Evolutionary conservation across 2,888 invertebrate genomes (phyloP), one percentile per base, ranked within the genome.

Genomic region (Netelia fuscicornis): DNA sequence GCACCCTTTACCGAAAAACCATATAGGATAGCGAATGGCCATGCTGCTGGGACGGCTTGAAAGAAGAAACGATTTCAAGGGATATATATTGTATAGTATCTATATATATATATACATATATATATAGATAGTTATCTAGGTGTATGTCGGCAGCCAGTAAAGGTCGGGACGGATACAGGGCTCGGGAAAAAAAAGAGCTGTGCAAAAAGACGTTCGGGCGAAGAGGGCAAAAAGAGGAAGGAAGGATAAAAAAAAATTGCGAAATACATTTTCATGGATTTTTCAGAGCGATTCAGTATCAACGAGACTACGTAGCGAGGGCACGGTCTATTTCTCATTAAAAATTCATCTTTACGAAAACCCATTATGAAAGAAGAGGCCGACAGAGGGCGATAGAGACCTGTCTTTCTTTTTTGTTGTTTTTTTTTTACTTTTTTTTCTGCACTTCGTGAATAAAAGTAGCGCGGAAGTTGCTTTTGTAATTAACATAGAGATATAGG

Each of bases 1-100:
- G 72, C 72, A 62, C 62, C 82, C 79, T 85, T 76, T 76, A 76
- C 60, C 79, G 60, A 85, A 85, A 80, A 80, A 85, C 58, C 58
- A 64, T 85, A 71, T 65, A 65, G 70, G 78, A 81, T 81, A 65
- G 74, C 52, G 58, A 78, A 84, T 71, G 74, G 78, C 74, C 52
- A 23, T 80, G 23, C 75, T 56, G 60, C 72, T 30, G 70, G 72
- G 74, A 74, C 60, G 30, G 71, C 52, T 72, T 13, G 74, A 68
- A 64, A 68, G 65, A 74, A 81, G 68, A 77, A 72, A 77, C 74
- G 67, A 74, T 62, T 60, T 42, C 48, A 25, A 52, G 23, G 71
- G 70, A 30, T 58, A 13, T 62, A 23, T 30, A 54, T 17, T 56
- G 37, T 30, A 30, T 2, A 44, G 42, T 44, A 23, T 67, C 0